phyloP scores from a whole-genome alignment of 2,113 vertebrate genomes.

The Myiagra hebetior region DNA sequence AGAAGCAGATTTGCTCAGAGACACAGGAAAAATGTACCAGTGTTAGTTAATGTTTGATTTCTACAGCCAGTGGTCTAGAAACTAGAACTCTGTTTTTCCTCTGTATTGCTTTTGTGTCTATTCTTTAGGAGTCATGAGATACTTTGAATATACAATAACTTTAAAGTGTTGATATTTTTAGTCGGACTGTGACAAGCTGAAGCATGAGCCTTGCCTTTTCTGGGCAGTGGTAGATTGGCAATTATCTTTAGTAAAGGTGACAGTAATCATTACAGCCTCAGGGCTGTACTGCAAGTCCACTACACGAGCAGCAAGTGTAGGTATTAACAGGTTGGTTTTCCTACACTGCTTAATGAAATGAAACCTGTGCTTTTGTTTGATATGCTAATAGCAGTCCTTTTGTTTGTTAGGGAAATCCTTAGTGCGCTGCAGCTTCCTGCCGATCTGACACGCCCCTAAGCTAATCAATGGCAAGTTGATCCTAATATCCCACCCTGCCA shows the following conservation, averaged over 20 bases:
- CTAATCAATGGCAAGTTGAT: neutral
- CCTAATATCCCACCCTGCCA: neutral
- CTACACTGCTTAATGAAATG: neutral
- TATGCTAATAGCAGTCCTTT: neutral
- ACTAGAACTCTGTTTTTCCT: neutral
- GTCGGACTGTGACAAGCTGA: neutral
- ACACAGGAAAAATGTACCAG: neutral
- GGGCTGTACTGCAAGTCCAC: neutral
- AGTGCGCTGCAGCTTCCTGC: neutral
- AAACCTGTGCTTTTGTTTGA: neutral
- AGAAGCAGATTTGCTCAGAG: neutral
- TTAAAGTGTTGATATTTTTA: neutral
- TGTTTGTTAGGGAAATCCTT: neutral
- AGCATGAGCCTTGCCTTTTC: neutral
- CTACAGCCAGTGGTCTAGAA: neutral
- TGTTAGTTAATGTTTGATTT: neutral
- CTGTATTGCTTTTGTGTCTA: neutral
- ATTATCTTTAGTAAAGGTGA: neutral
- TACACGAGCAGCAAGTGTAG: neutral
- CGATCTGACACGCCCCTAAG: rapidly evolving
- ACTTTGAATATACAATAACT: neutral
- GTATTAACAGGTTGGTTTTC: neutral
- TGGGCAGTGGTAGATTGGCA: neutral
- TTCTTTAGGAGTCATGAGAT: neutral
- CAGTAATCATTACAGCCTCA: neutral